These are phyloP conservation scores for Microtus richardsoni DNA, from an alignment of 2,113 vertebrate species.

Conservation along the genomic window DNA sequence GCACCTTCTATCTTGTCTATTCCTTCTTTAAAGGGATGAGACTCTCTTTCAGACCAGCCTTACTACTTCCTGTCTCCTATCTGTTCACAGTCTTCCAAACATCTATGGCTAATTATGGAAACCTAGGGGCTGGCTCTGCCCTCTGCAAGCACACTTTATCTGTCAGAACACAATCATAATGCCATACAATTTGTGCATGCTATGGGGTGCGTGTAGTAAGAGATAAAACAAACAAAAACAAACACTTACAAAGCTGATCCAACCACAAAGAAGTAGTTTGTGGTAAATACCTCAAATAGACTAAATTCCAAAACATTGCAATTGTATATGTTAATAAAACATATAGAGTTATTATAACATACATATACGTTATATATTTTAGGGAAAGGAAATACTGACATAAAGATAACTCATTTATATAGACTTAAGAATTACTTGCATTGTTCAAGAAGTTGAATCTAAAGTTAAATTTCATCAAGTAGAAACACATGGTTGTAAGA, in stretches of 20 bases:
- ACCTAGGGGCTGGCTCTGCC: too few species aligned
- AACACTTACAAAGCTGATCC: neutral
- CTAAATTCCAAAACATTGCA: neutral
- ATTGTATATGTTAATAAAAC: neutral
- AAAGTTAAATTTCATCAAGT: neutral
- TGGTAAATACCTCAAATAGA: neutral
- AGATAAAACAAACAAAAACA: neutral
- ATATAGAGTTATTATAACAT: neutral
- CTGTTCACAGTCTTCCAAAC: too few species aligned
- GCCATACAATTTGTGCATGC: too few species aligned
- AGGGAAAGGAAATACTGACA: neutral
- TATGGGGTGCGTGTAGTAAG: too few species aligned
- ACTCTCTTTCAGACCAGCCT: too few species aligned
- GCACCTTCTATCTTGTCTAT: too few species aligned
- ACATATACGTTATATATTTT: neutral
- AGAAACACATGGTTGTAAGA: neutral
- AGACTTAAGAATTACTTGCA: neutral
- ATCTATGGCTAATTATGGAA: too few species aligned
- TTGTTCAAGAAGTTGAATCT: neutral
- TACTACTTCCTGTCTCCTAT: too few species aligned
- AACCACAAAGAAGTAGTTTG: neutral
- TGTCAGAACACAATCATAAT: too few species aligned
- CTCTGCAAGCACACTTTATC: too few species aligned
- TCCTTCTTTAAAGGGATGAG: too few species aligned
- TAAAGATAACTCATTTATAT: neutral